Conservation (phyloP, 2,888 invertebrate species). For the Chesias legatella region DNA sequence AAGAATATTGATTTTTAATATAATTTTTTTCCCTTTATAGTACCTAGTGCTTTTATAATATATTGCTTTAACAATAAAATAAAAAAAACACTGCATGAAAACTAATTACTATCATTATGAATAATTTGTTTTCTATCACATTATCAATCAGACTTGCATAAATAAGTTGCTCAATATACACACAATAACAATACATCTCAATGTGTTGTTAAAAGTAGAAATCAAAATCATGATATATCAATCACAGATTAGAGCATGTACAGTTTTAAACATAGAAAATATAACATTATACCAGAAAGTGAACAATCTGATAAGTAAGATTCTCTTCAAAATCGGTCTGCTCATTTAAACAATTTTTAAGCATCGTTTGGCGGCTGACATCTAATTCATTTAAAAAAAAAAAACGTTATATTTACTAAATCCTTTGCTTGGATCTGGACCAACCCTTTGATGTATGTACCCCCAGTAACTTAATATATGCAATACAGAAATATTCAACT, state of each 20-base stretch:
- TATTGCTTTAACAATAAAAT: conserved; percentile 5
- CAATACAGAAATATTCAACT: too few species aligned
- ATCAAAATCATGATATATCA: conserved; percentile 17
- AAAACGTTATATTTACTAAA: too few species aligned
- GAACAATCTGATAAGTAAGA: too few species aligned
- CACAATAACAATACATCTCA: conserved; percentile 23
- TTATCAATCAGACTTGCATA: conserved; percentile 30
- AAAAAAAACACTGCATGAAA: conserved; percentile 20
- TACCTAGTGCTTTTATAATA: neutral
- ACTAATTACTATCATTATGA: conserved; percentile 45
- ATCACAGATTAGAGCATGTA: conserved; percentile 25
- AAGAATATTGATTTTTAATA: too few species aligned
- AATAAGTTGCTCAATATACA: conserved; percentile 28
- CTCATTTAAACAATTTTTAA: too few species aligned
- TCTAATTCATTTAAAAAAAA: too few species aligned
- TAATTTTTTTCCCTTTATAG: too few species aligned
- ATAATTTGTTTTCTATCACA: conserved; percentile 59
- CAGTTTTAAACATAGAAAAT: conserved; percentile 6
- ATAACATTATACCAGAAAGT: neutral
- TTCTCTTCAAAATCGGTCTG: too few species aligned
- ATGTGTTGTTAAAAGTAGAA: conserved; percentile 19
- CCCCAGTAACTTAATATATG: too few species aligned
- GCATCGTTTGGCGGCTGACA: too few species aligned
- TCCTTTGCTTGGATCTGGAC: too few species aligned
- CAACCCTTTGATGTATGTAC: too few species aligned